Conservation (phyloP, 2,113 vertebrate species). For the Sciurus niger region DNA sequence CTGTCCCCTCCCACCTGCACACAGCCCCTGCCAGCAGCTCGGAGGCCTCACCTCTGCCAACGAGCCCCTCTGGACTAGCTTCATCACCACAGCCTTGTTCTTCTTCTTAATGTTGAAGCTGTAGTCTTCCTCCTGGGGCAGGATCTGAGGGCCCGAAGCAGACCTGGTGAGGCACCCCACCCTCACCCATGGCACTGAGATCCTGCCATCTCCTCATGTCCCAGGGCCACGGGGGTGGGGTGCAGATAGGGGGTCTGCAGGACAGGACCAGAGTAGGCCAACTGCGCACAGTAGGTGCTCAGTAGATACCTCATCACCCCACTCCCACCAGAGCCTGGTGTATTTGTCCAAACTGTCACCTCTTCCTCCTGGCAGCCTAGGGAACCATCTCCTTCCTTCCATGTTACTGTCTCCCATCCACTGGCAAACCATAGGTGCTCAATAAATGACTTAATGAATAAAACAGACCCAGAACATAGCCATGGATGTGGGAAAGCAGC, state of each 20-base stretch:
- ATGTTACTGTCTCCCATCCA: no score
- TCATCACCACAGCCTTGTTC: slow-evolving; percentile 97
- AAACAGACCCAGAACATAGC: neutral
- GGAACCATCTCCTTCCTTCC: neutral
- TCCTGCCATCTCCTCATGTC: neutral
- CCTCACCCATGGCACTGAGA: fast-evolving
- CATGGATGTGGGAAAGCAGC: neutral
- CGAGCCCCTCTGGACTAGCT: slow-evolving; percentile 95
- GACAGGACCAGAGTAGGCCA: neutral
- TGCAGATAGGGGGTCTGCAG: no score
- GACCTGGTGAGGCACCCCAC: neutral
- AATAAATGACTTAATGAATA: neutral
- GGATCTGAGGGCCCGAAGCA: slow-evolving; percentile 89
- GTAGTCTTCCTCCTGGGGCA: slow-evolving; percentile 97
- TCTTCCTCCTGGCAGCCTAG: neutral
- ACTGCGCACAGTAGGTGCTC: neutral
- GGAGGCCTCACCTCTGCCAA: slow-evolving; percentile 93
- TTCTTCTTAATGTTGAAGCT: slow-evolving; percentile 99
- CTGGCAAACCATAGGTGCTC: neutral
- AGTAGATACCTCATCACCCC: fast-evolving
- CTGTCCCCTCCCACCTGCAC: neutral
- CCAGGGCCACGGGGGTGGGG: neutral
- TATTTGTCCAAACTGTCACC: neutral
- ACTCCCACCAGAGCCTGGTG: neutral
- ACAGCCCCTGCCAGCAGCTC: fast-evolving